Percentiles rank a stretch among this genome's conserved stretches.
These are phyloP conservation scores for Eclectus roratus DNA, from an alignment of 2,113 vertebrate species.

Conservation along the genomic window DNA sequence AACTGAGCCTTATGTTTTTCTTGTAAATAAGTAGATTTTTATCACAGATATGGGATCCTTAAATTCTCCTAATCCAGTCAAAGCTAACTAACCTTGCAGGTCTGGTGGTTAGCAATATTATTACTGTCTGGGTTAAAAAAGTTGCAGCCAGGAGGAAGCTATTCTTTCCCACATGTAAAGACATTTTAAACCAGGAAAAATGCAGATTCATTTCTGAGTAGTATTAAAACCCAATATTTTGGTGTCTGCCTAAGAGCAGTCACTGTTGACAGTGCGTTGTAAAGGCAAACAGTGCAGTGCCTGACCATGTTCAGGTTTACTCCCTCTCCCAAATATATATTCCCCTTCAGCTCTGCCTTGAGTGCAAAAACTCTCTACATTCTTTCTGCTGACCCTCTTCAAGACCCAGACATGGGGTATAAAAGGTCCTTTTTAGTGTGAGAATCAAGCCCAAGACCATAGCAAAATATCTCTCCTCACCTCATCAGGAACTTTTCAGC, in stretches of 20 bases:
- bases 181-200: background rate
- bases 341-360: background rate
- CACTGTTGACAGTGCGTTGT: background rate
- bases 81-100: background rate
- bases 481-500: background rate
- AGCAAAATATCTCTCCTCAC: background rate
- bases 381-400: background rate
- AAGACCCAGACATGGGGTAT: background rate
- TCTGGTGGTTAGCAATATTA: background rate
- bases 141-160: background rate
- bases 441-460: background rate
- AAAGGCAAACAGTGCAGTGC: background rate
- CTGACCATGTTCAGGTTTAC: background rate
- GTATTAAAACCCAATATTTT: background rate
- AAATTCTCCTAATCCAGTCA: background rate
- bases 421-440: background rate
- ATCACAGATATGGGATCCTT: background rate
- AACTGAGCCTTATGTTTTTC: background rate
- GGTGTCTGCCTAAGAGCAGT: accelerated
- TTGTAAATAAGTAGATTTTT: background rate
- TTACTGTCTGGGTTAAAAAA: background rate
- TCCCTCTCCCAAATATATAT: background rate
- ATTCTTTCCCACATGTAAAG: background rate
- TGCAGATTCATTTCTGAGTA: background rate
- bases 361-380: background rate